These are phyloP conservation scores for Borostomias antarcticus DNA, from an alignment of 2,797 vertebrate species.

Conservation along the genomic window DNA sequence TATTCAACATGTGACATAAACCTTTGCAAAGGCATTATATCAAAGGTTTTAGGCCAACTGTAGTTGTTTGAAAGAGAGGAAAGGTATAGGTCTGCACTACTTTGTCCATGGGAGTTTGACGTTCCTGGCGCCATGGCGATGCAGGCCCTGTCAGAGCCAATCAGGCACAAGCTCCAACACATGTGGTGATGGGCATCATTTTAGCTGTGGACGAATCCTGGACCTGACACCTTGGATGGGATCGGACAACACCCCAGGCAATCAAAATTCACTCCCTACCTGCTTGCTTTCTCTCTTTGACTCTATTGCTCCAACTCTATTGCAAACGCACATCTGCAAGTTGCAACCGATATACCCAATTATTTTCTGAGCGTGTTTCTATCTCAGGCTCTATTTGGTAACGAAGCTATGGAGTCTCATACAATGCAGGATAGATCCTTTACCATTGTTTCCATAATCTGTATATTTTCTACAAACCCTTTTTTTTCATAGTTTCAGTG, in stretches of 20 bases:
- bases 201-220: constrained; percentile 66
- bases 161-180: constrained; percentile 69
- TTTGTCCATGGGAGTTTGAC: constrained; percentile 55
- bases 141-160: constrained; percentile 77
- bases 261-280: constrained; percentile 73
- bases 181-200: constrained; percentile 72
- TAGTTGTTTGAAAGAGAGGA: no score
- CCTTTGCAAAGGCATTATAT: neutral
- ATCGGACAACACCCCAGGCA: constrained; percentile 78
- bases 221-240: constrained; percentile 63
- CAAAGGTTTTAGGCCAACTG: neutral
- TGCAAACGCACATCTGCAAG: no score
- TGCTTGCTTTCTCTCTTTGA: constrained; percentile 45
- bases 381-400: no score
- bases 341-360: no score
- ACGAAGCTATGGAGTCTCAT: no score
- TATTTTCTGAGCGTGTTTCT: no score
- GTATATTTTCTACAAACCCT: no score
- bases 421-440: no score
- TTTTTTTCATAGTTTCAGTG: no score
- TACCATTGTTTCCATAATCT: no score
- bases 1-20: constrained; percentile 46
- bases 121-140: constrained; percentile 57
- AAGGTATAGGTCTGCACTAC: no score
- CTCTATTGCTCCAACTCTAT: no score